Percentiles rank a stretch among this genome's conserved stretches.
Evolutionary conservation across 2,113 vertebrate species (phyloP).

Genomic region (Saccopteryx leptura): DNA sequence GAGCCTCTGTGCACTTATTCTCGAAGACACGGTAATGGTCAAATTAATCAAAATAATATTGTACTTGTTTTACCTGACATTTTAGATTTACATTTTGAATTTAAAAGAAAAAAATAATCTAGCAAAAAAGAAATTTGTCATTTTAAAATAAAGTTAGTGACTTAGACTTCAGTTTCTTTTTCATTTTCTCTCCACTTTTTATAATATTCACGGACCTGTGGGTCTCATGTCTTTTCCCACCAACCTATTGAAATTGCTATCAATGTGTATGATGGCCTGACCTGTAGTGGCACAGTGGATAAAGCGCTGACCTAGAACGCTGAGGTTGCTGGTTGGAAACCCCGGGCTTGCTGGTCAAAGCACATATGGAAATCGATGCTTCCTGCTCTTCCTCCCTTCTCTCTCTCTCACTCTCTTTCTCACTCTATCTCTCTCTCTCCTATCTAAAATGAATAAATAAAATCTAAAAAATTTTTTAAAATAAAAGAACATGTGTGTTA

Average conservation of each 20-base stretch:
- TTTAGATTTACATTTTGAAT: constrained; percentile 21
- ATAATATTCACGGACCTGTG: background rate
- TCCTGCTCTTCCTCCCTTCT: too few species aligned
- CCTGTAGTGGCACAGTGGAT: too few species aligned
- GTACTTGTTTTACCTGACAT: background rate
- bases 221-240: background rate
- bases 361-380: too few species aligned
- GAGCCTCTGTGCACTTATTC: background rate
- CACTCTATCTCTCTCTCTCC: too few species aligned
- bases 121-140: constrained; percentile 35
- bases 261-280: background rate
- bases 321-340: too few species aligned
- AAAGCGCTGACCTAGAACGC: too few species aligned
- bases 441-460: too few species aligned
- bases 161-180: background rate
- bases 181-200: background rate
- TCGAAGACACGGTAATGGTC: background rate
- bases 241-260: background rate
- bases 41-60: constrained; percentile 43
- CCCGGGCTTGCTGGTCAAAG: too few species aligned
- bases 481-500: background rate
- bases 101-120: constrained; percentile 41
- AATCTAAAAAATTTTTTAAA: too few species aligned
- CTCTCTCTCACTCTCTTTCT: too few species aligned
- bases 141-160: constrained; percentile 38